A percentile compares a stretch with the other conserved stretches of the same genome.
Conservation (phyloP, 2,113 vertebrate genomes). For the Cololabis saira region DNA sequence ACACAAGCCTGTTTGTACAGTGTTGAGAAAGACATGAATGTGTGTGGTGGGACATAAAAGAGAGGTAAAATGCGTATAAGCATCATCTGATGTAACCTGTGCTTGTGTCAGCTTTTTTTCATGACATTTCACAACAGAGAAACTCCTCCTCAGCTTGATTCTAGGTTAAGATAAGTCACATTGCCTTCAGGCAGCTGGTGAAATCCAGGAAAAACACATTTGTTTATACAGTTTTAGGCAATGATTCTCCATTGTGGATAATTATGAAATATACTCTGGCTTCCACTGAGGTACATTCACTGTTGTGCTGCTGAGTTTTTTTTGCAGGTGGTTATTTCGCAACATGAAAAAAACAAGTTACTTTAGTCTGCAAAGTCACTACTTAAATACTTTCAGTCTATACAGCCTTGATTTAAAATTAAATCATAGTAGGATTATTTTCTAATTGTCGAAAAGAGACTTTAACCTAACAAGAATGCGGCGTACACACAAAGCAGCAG, state of each 20-base stretch:
- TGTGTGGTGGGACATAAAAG: slow-evolving; percentile 41
- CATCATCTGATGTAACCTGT: slow-evolving; percentile 29
- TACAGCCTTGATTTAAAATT: too few species aligned
- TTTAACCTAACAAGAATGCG: not conserved
- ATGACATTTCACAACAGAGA: slow-evolving; percentile 28
- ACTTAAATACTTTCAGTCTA: too few species aligned
- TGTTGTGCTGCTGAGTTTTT: too few species aligned
- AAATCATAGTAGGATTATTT: too few species aligned
- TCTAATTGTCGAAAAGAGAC: too few species aligned
- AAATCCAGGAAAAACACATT: not conserved
- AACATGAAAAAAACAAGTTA: too few species aligned
- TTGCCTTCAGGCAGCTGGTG: not conserved
- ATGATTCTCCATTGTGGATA: too few species aligned
- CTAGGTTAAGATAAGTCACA: not conserved
- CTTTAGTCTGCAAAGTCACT: too few species aligned
- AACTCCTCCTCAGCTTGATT: not conserved
- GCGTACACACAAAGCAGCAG: not conserved
- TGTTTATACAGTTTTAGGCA: too few species aligned
- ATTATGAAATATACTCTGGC: too few species aligned
- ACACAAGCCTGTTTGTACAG: not conserved
- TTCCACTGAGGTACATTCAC: too few species aligned
- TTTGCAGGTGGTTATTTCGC: too few species aligned
- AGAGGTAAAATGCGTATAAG: slow-evolving; percentile 56
- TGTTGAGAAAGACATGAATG: slow-evolving; percentile 31
- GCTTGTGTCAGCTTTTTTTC: slow-evolving; percentile 25